Percentiles rank a stretch among this genome's conserved stretches.
phyloP scores from a whole-genome alignment of 2,888 invertebrate species.

The Lasioglossum vierecki region DNA sequence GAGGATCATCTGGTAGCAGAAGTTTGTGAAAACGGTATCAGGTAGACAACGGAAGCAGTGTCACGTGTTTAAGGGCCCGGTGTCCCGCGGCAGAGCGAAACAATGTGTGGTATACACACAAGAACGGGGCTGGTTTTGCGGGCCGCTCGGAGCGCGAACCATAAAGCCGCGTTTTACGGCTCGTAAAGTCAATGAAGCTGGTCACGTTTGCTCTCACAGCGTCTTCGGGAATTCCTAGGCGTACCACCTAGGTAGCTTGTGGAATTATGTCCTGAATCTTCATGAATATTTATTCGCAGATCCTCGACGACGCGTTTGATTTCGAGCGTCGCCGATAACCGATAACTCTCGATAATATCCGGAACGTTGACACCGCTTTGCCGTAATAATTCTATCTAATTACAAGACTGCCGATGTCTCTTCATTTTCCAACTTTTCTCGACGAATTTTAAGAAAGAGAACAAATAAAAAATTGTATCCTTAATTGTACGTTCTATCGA shows the following conservation, averaged over 20 bases:
- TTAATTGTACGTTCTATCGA: no score
- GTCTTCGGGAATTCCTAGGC: slow-evolving; percentile 73
- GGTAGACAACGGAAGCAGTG: slow-evolving; percentile 32
- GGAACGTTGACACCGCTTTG: background rate
- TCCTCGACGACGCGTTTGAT: slow-evolving; percentile 31
- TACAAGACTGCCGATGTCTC: no score
- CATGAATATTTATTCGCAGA: slow-evolving; percentile 66
- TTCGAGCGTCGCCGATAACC: slow-evolving; percentile 18
- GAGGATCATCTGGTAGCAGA: background rate
- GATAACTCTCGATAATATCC: background rate
- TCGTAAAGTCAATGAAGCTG: slow-evolving; percentile 82
- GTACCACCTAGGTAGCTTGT: slow-evolving; percentile 67
- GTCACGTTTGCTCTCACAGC: slow-evolving; percentile 80
- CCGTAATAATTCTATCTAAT: background rate
- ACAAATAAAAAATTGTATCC: no score
- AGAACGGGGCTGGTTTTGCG: slow-evolving; percentile 50
- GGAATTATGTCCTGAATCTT: slow-evolving; percentile 57
- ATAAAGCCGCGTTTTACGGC: slow-evolving; percentile 81
- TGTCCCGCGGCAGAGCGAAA: slow-evolving; percentile 40
- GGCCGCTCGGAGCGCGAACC: slow-evolving; percentile 71
- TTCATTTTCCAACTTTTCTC: no score
- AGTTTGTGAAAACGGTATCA: slow-evolving; percentile 10
- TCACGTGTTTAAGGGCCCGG: slow-evolving; percentile 54
- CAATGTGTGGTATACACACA: slow-evolving; percentile 43
- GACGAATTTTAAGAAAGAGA: no score